Percentiles rank a stretch among this genome's conserved stretches.
phyloP scores from a whole-genome alignment of 2,113 vertebrate genomes.

The Pitta sordida region DNA sequence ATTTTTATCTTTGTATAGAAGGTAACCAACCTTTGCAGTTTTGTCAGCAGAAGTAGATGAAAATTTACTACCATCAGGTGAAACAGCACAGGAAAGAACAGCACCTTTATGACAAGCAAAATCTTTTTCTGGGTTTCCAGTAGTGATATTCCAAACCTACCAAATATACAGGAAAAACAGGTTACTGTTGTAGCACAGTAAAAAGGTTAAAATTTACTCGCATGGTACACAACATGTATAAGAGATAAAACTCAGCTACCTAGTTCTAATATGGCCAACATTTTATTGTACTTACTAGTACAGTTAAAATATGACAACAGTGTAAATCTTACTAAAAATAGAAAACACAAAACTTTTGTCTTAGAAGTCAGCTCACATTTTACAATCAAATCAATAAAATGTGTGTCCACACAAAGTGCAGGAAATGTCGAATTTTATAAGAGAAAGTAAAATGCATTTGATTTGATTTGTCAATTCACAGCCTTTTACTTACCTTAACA shows the following conservation, averaged over 20 bases:
- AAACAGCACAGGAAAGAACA: constrained; percentile 88
- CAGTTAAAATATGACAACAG: neutral
- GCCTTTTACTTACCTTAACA: constrained; percentile 80
- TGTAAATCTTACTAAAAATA: neutral
- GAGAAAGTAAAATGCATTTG: neutral
- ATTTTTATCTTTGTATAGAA: neutral
- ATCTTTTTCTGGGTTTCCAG: constrained; percentile 78
- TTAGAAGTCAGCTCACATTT: neutral
- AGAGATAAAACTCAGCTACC: neutral
- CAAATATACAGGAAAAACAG: neutral
- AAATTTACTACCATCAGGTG: constrained; percentile 80
- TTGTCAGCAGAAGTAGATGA: constrained; percentile 89
- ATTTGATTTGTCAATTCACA: neutral
- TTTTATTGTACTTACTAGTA: neutral
- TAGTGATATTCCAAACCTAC: constrained; percentile 85
- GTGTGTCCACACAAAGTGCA: neutral
- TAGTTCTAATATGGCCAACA: neutral
- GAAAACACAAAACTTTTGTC: neutral
- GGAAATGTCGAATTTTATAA: neutral
- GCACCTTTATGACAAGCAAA: constrained; percentile 82
- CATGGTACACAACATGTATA: neutral
- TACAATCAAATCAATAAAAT: neutral
- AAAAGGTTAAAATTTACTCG: neutral
- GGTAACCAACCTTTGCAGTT: constrained; percentile 85
- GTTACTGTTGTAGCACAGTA: neutral